Evolutionary conservation across 2,797 vertebrate genomes (phyloP), one percentile per base, ranked within the genome.

Genomic region (Vipera latastei): DNA sequence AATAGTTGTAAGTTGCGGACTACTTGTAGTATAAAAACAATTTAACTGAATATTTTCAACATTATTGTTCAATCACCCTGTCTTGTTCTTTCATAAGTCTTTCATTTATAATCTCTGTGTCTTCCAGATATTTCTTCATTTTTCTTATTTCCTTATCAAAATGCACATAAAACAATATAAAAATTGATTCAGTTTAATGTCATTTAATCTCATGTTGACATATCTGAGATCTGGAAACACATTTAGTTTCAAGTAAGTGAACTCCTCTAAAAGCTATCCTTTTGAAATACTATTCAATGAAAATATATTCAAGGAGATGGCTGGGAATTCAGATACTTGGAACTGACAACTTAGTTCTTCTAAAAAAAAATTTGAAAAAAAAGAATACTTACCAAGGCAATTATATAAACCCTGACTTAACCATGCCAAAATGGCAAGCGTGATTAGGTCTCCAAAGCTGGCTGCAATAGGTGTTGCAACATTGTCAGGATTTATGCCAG

Each of bases 391-490:
- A 99, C 99, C 98, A 93, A 98, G 98, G 95, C 98, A 98, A 85
- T 97, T 94, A 94, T 98, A 99, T 94, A 99, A 98, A 96, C 98
- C 98, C 96, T 98, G 98, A 96, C 98, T 98, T 97, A 99, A 98
- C 97, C 98, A 98, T 4, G 98, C 98, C 94, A 99, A 97, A 95
- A 99, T 98, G 91, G 98, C 98, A 69, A 99, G 98, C 86, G 98
- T 99, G 96, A 99, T 99, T 94, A 99, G 98, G 96, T 99, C 99
- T 16, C 99, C 99, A 97, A 99, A 99, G 96, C 99, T 99, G 94
- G 99, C 99, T 86, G 99, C 99, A 96, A 99, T 98, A 4, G 99
- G 99, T 38, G 99, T 99, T 61, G 99, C 99, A 94, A 99, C 98
- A 3, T 99, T 99, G 96, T 99, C 99, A 56, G 99, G 99, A 96